Percentiles rank a stretch among this genome's conserved stretches.
phyloP scores from a whole-genome alignment of 2,888 invertebrate genomes.

The Orthosia gothica region DNA sequence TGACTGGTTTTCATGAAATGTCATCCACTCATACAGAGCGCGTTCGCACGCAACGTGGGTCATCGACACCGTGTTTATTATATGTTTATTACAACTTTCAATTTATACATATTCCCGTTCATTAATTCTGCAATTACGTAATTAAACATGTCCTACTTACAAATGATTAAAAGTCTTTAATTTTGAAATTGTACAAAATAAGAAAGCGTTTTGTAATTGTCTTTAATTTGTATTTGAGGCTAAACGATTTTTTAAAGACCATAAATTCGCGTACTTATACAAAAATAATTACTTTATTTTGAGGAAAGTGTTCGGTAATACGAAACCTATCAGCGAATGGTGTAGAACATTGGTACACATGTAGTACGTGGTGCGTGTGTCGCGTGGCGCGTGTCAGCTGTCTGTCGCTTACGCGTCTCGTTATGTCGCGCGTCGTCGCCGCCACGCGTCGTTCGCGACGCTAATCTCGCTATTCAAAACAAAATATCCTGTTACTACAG shows the following conservation, averaged over 20 bases:
- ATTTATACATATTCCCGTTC: slow-evolving; percentile 58
- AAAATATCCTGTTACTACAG: slow-evolving; percentile 80
- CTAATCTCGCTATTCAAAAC: slow-evolving; percentile 83
- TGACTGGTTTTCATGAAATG: slow-evolving; percentile 83
- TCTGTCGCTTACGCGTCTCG: slow-evolving; percentile 86
- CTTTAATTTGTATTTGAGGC: not conserved
- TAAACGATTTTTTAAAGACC: slow-evolving; percentile 8
- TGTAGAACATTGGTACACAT: slow-evolving; percentile 42
- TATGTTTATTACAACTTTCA: slow-evolving; percentile 69
- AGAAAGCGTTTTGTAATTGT: slow-evolving; percentile 1
- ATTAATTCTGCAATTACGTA: slow-evolving; percentile 52
- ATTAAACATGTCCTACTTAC: slow-evolving; percentile 41
- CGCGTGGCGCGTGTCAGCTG: slow-evolving; percentile 84
- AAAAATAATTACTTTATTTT: slow-evolving; percentile 21
- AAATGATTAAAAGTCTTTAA: slow-evolving; percentile 10
- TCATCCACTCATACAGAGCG: slow-evolving; percentile 76
- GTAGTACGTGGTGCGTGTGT: slow-evolving; percentile 55
- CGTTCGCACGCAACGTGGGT: slow-evolving; percentile 78
- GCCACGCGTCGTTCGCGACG: slow-evolving; percentile 76
- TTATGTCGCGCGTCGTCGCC: slow-evolving; percentile 79
- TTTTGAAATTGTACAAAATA: slow-evolving; percentile 15
- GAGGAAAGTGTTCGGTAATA: slow-evolving; percentile 51
- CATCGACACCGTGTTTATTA: slow-evolving; percentile 63
- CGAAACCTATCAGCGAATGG: slow-evolving; percentile 59
- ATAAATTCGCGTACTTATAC: not conserved